Evolutionary conservation across 1,140 invertebrate genomes (phyloP), one percentile per base, ranked within the genome.

Genomic region (Drosophila pectinifera): DNA sequence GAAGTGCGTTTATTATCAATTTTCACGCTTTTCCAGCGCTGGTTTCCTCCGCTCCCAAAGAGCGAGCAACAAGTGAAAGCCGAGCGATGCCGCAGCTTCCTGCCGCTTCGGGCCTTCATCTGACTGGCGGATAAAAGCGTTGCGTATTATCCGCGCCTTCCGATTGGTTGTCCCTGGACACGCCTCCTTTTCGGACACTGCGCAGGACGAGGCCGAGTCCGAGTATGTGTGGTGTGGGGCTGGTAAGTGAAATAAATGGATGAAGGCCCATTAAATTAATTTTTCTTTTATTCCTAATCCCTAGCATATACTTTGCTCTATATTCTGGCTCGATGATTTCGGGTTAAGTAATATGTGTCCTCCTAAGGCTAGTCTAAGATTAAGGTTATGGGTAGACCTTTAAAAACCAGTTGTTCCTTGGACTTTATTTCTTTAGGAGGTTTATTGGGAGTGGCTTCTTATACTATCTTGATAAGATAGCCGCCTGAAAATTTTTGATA

Each of bases 1-100:
- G 36, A 64, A 75, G 69, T 82, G 65, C 74, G 81, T 85, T 85
- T 78, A 85, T 85, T 80, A 86, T 85, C 73, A 88, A 79, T 86
- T 88, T 82, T 73, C 74, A 82, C 70, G 67, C 78, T 64, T 57
- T 62, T 64, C 31, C 51, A 41, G 14, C 20, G 26, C 20, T 24
- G 22, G n/a, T 46, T 49, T 13, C 24, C 41, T 31, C 26, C 18
- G 39, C 31, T 34, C 11, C 36, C 22, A 46, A 24, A 34, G 16
- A 38, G 14, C 39, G 49, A 73, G 75, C 83, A 88, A 88, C 83
- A 88, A 88, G 83, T 88, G 26, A 10, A 45, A 61, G 62, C 59
- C 58, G 62, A 77, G 38, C 48, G 11, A 38, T 18, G 36, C 13
- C 39, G 7, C 84, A 83, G 83, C 83, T 63, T 89, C 84, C 72